Base-by-base conservation (phyloP, 2,797 vertebrate genomes). In the Taenioides sp. region DNA sequence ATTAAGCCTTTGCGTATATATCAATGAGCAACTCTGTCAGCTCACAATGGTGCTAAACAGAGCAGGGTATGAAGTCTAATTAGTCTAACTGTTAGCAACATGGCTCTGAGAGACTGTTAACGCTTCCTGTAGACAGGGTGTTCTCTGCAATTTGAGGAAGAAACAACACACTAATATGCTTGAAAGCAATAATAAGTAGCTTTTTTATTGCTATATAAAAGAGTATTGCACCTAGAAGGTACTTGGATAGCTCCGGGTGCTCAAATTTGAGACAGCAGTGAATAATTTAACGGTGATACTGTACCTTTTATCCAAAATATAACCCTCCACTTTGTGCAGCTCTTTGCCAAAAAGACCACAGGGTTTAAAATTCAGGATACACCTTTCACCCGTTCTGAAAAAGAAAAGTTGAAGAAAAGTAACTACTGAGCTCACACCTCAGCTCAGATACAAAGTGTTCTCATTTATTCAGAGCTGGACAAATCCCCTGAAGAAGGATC, bases 271-370 rank as follows among this genome's bases (percentile, higher is more conserved):
- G 3, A 61, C 7, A 31, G 18, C 57, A 18, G 74, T 65, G 16
- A 71, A 54, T 72, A 68, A 65, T 63, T 22, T 18, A 60, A 0
- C 16, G 7, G 52, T 50, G 1, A 2, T 28, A 31, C 16, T 5
- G 3, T 94, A 98, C 98, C 96, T 98, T 94, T 98, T 99, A 87
- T 99, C 97, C 87, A 97, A 94, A 89, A 99, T 97, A 81, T 96
- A 97, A 57, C 98, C 98, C 93, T 99, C 98, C 7, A 99, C 97
- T 92, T 98, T 98, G 92, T 99, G 98, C 75, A 99, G 86, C 76
- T 99, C 97, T 86, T 98, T 98, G 54, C 97, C 97, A 82, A 99
- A 99, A 70, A 99, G 95, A 61, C 98, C 97, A 0, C 96, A 98
- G 0, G 98, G 95, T 86, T 98, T 99, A 88, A 99, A 99, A 80